Evolutionary conservation across 2,797 vertebrate species (phyloP).

Genomic region (Intellagama lesueurii): DNA sequence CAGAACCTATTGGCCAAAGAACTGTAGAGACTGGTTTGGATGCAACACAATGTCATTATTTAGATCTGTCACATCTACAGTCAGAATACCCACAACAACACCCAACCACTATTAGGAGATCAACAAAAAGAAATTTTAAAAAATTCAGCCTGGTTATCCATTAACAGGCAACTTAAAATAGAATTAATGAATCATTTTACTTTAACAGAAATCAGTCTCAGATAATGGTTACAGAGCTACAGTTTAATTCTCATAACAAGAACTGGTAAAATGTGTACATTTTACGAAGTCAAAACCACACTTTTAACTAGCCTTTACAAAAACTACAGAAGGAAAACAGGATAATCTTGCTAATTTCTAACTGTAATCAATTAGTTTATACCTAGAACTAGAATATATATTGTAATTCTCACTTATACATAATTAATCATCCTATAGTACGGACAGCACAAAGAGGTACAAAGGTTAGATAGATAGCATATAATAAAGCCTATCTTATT

Average conservation of each 20-base stretch:
- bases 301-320: neutral
- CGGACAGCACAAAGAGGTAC: neutral
- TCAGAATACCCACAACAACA: no score
- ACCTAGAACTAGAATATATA: neutral
- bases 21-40: no score
- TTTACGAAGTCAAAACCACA: neutral
- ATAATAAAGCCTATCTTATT: conserved; percentile 26
- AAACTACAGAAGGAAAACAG: neutral
- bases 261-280: neutral
- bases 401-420: neutral
- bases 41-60: no score
- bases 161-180: no score
- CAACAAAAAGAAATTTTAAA: no score
- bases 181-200: no score
- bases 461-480: conserved; percentile 27
- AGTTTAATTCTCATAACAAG: neutral
- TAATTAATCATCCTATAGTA: neutral
- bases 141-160: no score
- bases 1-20: no score
- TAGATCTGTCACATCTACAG: no score
- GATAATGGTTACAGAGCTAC: no score
- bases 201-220: no score
- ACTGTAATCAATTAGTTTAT: neutral
- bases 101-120: no score
- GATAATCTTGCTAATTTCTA: neutral